Evolutionary conservation across 2,888 invertebrate species (phyloP), one percentile per base, ranked within the genome.

Genomic region (Philereme transversata): DNA sequence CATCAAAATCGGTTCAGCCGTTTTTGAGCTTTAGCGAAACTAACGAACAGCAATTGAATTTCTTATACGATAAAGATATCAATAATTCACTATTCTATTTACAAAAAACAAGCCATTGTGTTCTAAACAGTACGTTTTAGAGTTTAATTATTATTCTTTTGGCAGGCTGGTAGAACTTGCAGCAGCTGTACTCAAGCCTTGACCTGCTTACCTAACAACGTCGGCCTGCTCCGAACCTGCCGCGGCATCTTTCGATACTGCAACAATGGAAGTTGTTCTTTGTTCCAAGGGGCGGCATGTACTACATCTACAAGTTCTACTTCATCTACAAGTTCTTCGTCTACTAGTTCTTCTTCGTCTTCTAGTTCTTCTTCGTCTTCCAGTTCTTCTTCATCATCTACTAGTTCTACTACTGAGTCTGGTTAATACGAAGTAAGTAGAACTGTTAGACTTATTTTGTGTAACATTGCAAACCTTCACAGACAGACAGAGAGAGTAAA

Each of bases 251-350:
- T 72, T 40, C 77, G 70, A 0, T 81, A 77, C 76, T 87, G 88
- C 70, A 80, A 78, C 60, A 75, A 74, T 52, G 89, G 90, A 0
- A 59, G 70, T 9, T 91, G 90, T 73, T 87, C 90, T 0, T 58
- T 62, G 7, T 56, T 38, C 52, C 78, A 69, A n/a, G 80, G 82
- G 0, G 34, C 79, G 3, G 67, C 73, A 8, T 88, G 89, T 72
- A 69, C 73, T n/a, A 68, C 71, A 22, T 40, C 53, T 6, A 49
- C 68, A 6, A 10, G 10, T 7, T 41, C 65, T 10, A 48, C 70
- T 0, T 63, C 63, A 47, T 46, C 67, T 45, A 64, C 55, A 11
- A 54, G 62, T 44, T 36, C 50, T 22, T 22, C 50, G n/a, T 46
- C 67, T 45, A 64, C 55, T 22, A 54, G 62, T 44, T 36, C 50